These are phyloP conservation scores for Teleogryllus oceanicus DNA, from an alignment of 2,888 invertebrate genomes.

Conservation along the genomic window DNA sequence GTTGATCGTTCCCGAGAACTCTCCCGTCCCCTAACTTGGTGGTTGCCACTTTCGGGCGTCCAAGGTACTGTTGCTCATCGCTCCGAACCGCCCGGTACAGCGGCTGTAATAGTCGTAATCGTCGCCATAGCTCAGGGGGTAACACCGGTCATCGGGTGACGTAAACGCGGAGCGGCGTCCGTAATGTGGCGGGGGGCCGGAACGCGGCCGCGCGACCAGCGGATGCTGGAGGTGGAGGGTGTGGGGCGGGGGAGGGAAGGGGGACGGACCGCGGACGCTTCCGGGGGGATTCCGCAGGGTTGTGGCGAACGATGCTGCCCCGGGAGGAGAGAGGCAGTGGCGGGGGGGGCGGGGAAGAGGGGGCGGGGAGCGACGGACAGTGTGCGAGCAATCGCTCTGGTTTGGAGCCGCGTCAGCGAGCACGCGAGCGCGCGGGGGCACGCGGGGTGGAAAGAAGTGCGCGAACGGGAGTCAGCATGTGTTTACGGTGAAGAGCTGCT, in stretches of 20 bases:
- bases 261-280: background rate
- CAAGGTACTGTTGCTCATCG: background rate
- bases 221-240: background rate
- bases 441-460: no score
- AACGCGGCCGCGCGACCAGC: background rate
- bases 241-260: background rate
- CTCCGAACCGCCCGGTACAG: background rate
- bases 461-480: no score
- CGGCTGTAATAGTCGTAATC: background rate
- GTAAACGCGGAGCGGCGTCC: background rate
- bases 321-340: background rate
- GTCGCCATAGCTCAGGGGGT: slow-evolving; percentile 3
- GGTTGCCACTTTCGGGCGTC: background rate
- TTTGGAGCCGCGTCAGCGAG: background rate
- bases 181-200: background rate
- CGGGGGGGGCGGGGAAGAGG: background rate
- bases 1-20: no score
- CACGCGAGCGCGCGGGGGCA: background rate
- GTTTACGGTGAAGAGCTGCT: no score
- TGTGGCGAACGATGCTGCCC: no score
- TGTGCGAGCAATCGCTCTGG: background rate
- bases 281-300: background rate
- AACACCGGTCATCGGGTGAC: slow-evolving; percentile 1
- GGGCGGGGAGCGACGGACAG: background rate
- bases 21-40: background rate